Percentiles rank a stretch among this genome's conserved stretches.
phyloP scores from a whole-genome alignment of 1,140 invertebrate genomes.

The Homalodisca vitripennis region DNA sequence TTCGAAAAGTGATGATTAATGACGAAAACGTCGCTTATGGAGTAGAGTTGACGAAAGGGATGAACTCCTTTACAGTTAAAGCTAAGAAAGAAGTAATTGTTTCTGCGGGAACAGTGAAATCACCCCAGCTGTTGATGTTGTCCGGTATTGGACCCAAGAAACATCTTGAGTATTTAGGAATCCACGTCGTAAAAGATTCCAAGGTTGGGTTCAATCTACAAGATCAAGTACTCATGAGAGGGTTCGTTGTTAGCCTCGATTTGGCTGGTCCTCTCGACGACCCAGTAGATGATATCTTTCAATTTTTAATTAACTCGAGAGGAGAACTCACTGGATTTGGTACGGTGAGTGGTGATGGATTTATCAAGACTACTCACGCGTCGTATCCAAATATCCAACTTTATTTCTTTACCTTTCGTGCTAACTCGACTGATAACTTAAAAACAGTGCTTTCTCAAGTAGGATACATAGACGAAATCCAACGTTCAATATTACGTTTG shows the following conservation, averaged over 20 bases:
- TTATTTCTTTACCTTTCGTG: neutral
- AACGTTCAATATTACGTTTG: neutral
- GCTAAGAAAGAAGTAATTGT: constrained; percentile 70
- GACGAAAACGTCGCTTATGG: constrained; percentile 65
- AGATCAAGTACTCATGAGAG: neutral
- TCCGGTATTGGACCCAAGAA: constrained; percentile 56
- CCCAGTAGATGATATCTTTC: neutral
- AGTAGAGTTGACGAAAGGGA: constrained; percentile 67
- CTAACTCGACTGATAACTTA: neutral
- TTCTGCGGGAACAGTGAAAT: constrained; percentile 75
- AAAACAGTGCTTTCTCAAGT: neutral
- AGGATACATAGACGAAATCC: neutral
- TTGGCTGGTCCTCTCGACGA: neutral
- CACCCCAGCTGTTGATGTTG: constrained; percentile 79
- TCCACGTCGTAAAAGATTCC: neutral
- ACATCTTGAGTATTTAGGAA: neutral
- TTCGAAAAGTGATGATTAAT: constrained; percentile 64
- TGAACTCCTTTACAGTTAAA: constrained; percentile 54
- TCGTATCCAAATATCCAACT: constrained; percentile 35
- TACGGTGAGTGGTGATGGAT: constrained; percentile 17
- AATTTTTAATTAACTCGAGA: constrained; percentile 41
- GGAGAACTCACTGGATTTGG: constrained; percentile 26
- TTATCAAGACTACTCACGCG: constrained; percentile 32
- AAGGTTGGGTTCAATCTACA: neutral
- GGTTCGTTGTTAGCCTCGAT: neutral